Conservation (phyloP, 2,113 vertebrate genomes). For the Menura novaehollandiae region DNA sequence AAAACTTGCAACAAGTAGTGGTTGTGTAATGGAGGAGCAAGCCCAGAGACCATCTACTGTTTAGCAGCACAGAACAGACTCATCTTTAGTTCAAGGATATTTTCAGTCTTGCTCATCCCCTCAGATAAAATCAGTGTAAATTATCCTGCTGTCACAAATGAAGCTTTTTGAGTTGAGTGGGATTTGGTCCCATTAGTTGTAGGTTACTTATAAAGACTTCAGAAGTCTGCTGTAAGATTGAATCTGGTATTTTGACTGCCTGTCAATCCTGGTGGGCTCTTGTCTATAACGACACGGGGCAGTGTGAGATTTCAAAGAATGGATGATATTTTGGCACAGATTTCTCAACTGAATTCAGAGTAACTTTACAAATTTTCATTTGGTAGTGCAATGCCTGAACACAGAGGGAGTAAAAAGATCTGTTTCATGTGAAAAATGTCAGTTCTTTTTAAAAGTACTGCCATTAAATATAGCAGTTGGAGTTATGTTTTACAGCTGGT, state of each 20-base stretch:
- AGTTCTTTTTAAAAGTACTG: background rate
- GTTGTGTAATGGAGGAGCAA: background rate
- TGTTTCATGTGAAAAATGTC: background rate
- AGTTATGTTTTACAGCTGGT: background rate
- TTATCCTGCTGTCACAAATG: background rate
- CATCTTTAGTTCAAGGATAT: background rate
- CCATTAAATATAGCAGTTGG: background rate
- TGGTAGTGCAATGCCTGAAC: background rate
- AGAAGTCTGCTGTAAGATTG: background rate
- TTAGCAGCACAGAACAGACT: background rate
- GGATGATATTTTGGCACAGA: background rate
- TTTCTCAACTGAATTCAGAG: background rate
- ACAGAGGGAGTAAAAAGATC: fast-evolving
- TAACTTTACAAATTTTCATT: background rate
- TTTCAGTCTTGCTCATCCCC: background rate
- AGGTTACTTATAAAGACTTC: background rate
- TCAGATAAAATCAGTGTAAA: background rate
- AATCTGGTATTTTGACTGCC: background rate
- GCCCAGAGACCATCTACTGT: background rate
- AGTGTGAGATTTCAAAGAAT: background rate
- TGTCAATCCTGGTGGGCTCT: background rate
- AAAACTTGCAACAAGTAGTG: background rate
- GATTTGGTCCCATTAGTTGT: background rate
- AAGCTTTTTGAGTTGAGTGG: background rate
- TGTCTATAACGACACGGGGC: background rate